phyloP scores from a whole-genome alignment of 2,888 invertebrate genomes.

The Eulithis prunata region DNA sequence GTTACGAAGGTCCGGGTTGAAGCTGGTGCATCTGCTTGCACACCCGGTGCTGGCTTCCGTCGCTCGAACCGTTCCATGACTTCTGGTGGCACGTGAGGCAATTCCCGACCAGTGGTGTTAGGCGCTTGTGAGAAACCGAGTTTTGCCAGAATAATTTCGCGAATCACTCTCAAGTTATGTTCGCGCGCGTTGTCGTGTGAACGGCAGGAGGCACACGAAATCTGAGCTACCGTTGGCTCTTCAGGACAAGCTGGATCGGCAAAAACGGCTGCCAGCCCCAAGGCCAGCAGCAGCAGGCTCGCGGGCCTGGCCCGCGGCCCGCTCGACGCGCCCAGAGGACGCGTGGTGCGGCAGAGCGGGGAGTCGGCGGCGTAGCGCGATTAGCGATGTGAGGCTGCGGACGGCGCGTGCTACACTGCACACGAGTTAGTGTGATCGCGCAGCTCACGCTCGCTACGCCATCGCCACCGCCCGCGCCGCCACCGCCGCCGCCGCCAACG shows the following conservation, averaged over 20 bases:
- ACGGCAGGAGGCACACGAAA: conserved; percentile 82
- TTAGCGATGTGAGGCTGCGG: conserved; percentile 79
- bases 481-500: conserved; percentile 44
- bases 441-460: conserved; percentile 37
- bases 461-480: conserved; percentile 44
- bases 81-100: conserved; percentile 84
- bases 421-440: conserved; percentile 55
- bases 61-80: conserved; percentile 80
- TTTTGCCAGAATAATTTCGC: conserved; percentile 86
- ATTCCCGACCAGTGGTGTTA: conserved; percentile 85
- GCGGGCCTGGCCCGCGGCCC: conserved; percentile 84
- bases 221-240: conserved; percentile 62
- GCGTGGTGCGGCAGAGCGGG: conserved; percentile 83
- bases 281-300: conserved; percentile 83
- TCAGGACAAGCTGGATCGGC: conserved; percentile 74
- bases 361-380: conserved; percentile 80
- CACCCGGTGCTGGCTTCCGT: conserved; percentile 82
- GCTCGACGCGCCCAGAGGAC: conserved; percentile 83
- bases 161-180: conserved; percentile 86
- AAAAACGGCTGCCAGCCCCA: conserved; percentile 77
- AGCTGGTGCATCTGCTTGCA: conserved; percentile 85
- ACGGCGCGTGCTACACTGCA: conserved; percentile 81
- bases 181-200: conserved; percentile 84
- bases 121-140: conserved; percentile 86
- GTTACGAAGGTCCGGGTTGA: conserved; percentile 79